Percentiles rank a stretch among this genome's conserved stretches.
Conservation (phyloP, 1,140 invertebrate species). For the Periplaneta americana region DNA sequence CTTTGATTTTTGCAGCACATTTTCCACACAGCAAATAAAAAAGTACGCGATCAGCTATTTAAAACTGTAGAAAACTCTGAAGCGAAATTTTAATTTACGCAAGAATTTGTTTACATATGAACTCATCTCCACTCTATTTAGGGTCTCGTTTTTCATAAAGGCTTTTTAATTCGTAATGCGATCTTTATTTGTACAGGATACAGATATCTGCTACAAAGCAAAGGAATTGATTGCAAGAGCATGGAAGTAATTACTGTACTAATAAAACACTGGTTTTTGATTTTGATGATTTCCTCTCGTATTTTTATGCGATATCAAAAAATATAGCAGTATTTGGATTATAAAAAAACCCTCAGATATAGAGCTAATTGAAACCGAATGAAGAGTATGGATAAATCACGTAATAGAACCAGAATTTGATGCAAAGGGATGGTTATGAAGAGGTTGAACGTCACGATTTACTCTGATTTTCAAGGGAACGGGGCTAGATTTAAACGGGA, state of each 20-base stretch:
- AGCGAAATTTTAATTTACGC: background rate
- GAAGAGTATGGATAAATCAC: background rate
- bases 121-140: background rate
- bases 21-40: too few species aligned
- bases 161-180: background rate
- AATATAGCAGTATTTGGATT: background rate
- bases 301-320: background rate
- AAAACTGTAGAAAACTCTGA: too few species aligned
- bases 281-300: background rate
- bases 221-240: background rate
- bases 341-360: background rate
- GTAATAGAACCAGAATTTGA: background rate
- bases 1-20: too few species aligned
- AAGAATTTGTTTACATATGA: background rate
- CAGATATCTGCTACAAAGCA: background rate
- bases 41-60: too few species aligned
- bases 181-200: background rate
- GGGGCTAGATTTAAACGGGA: background rate
- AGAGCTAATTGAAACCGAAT: background rate
- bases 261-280: background rate
- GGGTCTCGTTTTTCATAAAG: background rate
- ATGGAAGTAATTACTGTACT: background rate
- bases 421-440: background rate
- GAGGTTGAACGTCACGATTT: background rate
- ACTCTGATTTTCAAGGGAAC: background rate